Base-by-base conservation (phyloP, 2,888 invertebrate species). In the Orchestes rusci region DNA sequence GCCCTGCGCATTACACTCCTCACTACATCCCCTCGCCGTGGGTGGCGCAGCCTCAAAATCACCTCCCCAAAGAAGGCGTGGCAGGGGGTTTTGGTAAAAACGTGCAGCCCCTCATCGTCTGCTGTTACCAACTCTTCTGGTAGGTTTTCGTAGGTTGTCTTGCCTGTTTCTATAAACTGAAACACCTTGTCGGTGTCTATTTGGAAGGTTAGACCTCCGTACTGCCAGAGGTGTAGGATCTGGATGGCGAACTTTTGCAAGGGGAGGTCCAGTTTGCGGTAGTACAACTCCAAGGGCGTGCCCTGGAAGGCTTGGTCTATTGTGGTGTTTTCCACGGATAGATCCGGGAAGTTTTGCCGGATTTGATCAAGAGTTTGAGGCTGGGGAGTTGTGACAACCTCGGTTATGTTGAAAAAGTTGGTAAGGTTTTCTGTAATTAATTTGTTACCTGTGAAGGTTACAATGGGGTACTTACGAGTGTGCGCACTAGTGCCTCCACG, bases 161-260 rank as follows among this genome's bases (percentile, higher is more conserved):
- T 53, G 18, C 58, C 57, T 4, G 42, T 29, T 15, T 50, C 50
- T 2, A 57, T 50, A 29, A 58, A 58, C 17, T 52, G 49, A 3
- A 43, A 16, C 12, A 56, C 28, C 42, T 54, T 54, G 16, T 39
- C 19, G 5, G 27, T 37, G 16, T 45, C 35, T 63, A 50, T 41
- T 61, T 62, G 45, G 45, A 65, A 68, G 41, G 62, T 65, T 5
- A 77, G 64, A 2, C 77, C 78, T 5, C 74, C 76, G 50, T 67
- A 66, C 56, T 74, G 69, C 76, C 76, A 78, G 17, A 77, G 65
- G 31, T 73, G 67, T 47, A 70, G 64, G 17, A 73, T 63, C 53
- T 77, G 65, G 1, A 71, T 65, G 30, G 76, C 74, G 56, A 77
- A 76, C 15, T 71, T 56, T 13, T 73, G 56, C 47, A 71, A 66